Conservation (phyloP, 2,113 vertebrate species). For the Cebidichthys violaceus region DNA sequence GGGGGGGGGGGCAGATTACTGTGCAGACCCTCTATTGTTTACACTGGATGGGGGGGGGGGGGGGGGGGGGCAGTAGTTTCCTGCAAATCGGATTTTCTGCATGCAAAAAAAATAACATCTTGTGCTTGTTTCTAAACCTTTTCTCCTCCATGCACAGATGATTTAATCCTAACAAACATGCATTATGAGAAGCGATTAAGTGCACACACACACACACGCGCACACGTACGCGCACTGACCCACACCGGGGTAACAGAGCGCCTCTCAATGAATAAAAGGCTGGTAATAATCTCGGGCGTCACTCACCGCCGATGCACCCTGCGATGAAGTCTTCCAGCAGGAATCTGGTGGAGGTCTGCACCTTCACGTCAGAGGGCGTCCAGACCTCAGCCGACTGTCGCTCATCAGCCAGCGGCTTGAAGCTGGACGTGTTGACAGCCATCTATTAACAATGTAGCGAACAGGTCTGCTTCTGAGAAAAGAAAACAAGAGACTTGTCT, state of each 20-base stretch:
- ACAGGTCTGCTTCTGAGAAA: neutral
- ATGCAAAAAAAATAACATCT: neutral
- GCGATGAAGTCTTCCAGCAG: conserved; percentile 83
- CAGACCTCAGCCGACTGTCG: neutral
- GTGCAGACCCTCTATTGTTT: conserved; percentile 27
- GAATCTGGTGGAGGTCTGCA: conserved; percentile 71
- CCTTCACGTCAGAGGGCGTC: conserved; percentile 16
- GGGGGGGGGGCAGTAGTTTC: too few species aligned
- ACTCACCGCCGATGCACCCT: conserved; percentile 85
- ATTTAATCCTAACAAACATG: neutral
- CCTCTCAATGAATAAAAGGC: neutral
- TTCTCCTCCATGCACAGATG: neutral
- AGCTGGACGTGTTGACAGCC: too few species aligned
- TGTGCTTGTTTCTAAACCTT: neutral
- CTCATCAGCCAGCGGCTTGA: neutral
- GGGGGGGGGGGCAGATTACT: neutral
- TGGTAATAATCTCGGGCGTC: neutral
- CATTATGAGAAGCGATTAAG: neutral
- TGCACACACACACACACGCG: neutral
- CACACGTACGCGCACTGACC: neutral
- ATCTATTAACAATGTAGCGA: fast-evolving
- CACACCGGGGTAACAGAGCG: neutral
- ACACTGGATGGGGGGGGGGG: neutral
- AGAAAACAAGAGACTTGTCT: neutral
- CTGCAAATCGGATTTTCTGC: too few species aligned